Evolutionary conservation across 2,888 invertebrate genomes (phyloP).

Genomic region (Bellardia pandia): DNA sequence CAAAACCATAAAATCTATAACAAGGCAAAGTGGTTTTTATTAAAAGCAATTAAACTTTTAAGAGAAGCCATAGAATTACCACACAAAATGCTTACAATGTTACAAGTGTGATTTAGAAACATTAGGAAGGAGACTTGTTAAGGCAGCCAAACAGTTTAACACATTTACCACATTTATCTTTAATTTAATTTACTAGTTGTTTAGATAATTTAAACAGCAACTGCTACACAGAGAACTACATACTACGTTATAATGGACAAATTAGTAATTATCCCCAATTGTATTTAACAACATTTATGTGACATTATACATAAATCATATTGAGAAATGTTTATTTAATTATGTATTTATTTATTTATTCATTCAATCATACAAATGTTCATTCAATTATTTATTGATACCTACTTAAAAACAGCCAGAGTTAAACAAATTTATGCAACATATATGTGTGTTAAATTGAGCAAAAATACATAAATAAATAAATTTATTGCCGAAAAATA

Average conservation of each 20-base stretch:
- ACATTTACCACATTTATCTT: background rate
- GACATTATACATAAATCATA: slow-evolving; percentile 34
- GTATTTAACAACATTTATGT: slow-evolving; percentile 23
- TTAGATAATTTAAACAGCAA: background rate
- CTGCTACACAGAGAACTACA: background rate
- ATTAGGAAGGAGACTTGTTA: background rate
- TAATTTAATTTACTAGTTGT: background rate
- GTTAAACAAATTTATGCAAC: background rate
- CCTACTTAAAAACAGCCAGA: background rate
- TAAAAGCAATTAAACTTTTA: slow-evolving; percentile 22
- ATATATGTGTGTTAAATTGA: background rate
- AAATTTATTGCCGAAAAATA: background rate
- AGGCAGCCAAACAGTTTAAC: background rate
- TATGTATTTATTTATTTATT: slow-evolving; percentile 15
- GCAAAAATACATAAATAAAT: slow-evolving; percentile 16
- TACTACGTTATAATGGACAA: slow-evolving; percentile 2
- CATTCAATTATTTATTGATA: slow-evolving; percentile 28
- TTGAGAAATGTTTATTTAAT: slow-evolving; percentile 25
- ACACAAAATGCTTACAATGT: slow-evolving; percentile 13
- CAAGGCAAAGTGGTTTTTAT: slow-evolving; percentile 47
- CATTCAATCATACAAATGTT: background rate
- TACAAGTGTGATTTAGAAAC: background rate
- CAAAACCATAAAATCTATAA: slow-evolving; percentile 49
- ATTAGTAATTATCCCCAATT: slow-evolving; percentile 36
- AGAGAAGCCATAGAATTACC: slow-evolving; percentile 33